Evolutionary conservation across 92 coral and sea anemone species (phyloP), one percentile per base, ranked within the genome.

Genomic region (Micromussa lordhowensis): DNA sequence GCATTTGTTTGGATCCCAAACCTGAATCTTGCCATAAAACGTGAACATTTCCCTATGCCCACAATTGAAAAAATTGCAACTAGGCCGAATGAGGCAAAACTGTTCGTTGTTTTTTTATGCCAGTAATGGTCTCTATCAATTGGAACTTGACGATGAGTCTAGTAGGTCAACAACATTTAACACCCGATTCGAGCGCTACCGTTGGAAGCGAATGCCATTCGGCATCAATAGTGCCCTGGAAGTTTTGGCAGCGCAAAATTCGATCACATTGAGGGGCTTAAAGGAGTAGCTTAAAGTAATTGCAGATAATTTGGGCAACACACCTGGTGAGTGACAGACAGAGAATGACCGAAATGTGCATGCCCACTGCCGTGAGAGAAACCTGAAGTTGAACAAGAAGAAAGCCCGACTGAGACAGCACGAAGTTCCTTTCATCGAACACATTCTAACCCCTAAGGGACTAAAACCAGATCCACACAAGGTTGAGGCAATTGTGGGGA

Each of bases 31-130:
- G 82, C 79, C 29, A 85, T 92, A 80, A 77, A 85, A n/a, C 89
- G 94, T 36, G 90, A 92, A 84, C 86, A 89, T 74, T 92, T 88
- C 86, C 94, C 92, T 2, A 82, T 92, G 77, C 90, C 88, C 3
- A 85, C 94, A n/a, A n/a, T 81, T 8, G 91, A 91, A 58, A 84
- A 87, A 59, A n/a, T n/a, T n/a, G n/a, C n/a, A n/a, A n/a, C n/a
- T n/a, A n/a, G n/a, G n/a, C n/a, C n/a, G n/a, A n/a, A 88, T 38
- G 90, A 87, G 40, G 90, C 90, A 74, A 88, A 92, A 58, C 73
- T 80, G 69, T 88, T 92, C 74, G 80, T 90, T 51, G 90, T 83
- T 18, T 86, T 88, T 64, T 88, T n/a, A 92, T 44, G 82, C 87
- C 51, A 82, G 92, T 24, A 90, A 88, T 75, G 90, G 94, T 59